Evolutionary conservation across 64 coral and sea anemone species (phyloP), one percentile per base, ranked within the genome.

Genomic region (Acropora tenuis): DNA sequence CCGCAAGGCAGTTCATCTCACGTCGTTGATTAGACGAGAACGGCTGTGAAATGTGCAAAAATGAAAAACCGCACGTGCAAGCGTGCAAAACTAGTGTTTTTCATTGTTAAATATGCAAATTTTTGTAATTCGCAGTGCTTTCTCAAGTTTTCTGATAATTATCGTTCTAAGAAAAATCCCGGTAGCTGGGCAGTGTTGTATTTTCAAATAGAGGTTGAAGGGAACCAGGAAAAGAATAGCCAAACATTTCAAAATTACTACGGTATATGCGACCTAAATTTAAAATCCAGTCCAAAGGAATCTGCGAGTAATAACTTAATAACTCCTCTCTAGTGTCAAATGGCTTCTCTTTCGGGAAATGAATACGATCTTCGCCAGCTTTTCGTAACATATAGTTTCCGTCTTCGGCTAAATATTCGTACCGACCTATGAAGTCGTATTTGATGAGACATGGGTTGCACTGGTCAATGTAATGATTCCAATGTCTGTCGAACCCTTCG

Each of bases 241-340:
- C 80, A 66, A 83, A 83, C 80, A 83, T 66, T 30, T 83, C 80
- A 18, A 83, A 83, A 44, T 18, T 66, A 15, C 59, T 83, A 5
- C 9, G 55, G 12, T 83, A 83, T 60, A 83, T 17, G 2, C 80
- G 30, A 13, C 59, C 12, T 13, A 83, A 43, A 41, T 83, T 11
- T 4, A 63, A 5, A 5, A 83, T 83, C 80, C 80, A 66, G 11
- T 18, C 57, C 2, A 67, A 59, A 0, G 80, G 59, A 30, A 83
- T 40, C 15, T 63, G 30, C 1, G 80, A 83, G 67, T 83, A 83
- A 41, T 83, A 67, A 58, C 45, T 83, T 66, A 66, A 3, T 43
- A 83, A 9, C 15, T 66, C 55, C 0, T 12, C 1, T 1, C 58
- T 9, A 1, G 41, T 83, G 2, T 65, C 58, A 6, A 59, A 43